Conservation (phyloP, 2,113 vertebrate genomes). For the Colaptes auratus region DNA sequence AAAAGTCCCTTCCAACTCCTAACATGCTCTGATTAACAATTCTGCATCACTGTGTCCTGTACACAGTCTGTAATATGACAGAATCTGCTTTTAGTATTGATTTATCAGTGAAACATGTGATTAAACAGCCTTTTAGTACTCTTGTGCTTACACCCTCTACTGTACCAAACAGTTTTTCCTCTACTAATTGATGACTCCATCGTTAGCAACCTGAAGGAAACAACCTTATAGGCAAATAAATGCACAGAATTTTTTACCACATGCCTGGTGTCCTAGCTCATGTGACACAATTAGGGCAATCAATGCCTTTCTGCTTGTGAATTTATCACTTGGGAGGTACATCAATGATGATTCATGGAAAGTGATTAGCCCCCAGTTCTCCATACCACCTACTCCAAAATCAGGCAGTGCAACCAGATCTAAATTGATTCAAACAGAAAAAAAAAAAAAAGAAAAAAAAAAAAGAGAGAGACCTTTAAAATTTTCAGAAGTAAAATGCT, state of each 20-base stretch:
- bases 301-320: constrained; percentile 33
- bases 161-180: background rate
- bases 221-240: background rate
- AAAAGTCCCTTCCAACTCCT: too few species aligned
- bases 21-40: background rate
- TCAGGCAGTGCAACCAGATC: constrained; percentile 79
- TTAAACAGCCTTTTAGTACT: background rate
- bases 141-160: background rate
- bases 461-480: background rate
- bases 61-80: background rate
- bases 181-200: background rate
- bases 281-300: constrained; percentile 72
- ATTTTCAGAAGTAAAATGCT: background rate
- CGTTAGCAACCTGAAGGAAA: background rate
- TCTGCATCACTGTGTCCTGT: background rate
- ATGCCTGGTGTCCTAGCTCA: constrained; percentile 84
- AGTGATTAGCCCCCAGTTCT: constrained; percentile 82
- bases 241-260: constrained; percentile 72
- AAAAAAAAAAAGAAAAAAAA: background rate
- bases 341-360: constrained; percentile 74
- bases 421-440: constrained; percentile 54
- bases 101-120: background rate
- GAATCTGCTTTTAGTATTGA: background rate
- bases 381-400: constrained; percentile 76
- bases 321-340: constrained; percentile 54